Percentiles rank a stretch among this genome's conserved stretches.
phyloP scores from a whole-genome alignment of 2,113 vertebrate genomes.

The Dipodomys spectabilis region DNA sequence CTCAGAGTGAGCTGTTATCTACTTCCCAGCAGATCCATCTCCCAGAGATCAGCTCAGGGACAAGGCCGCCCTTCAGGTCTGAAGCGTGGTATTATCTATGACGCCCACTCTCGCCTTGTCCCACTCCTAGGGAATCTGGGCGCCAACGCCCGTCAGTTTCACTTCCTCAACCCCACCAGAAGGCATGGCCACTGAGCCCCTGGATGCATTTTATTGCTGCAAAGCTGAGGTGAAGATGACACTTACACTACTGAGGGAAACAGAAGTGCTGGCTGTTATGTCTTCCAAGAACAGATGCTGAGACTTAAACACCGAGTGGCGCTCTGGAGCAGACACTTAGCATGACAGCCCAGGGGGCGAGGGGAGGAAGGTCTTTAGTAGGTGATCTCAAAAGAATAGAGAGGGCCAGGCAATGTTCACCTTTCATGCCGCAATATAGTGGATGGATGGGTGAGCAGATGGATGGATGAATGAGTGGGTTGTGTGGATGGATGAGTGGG shows the following conservation, averaged over 20 bases:
- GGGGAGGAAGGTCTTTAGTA: too few species aligned
- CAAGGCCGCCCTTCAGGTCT: not conserved
- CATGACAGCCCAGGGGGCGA: not conserved
- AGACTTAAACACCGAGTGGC: not conserved
- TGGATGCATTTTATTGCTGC: not conserved
- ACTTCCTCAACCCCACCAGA: not conserved
- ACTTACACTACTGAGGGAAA: not conserved
- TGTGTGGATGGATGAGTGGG: too few species aligned
- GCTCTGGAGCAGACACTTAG: not conserved
- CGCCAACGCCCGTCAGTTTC: not conserved
- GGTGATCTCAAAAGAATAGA: too few species aligned
- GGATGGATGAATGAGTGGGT: too few species aligned
- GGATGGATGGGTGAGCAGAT: too few species aligned
- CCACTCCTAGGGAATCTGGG: not conserved
- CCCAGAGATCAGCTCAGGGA: too few species aligned
- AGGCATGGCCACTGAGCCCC: accelerated
- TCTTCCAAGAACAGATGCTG: not conserved
- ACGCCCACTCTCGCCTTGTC: not conserved
- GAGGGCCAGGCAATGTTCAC: not conserved
- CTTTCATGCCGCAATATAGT: not conserved
- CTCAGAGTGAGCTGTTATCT: too few species aligned
- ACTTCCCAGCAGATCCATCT: too few species aligned
- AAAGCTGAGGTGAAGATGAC: not conserved
- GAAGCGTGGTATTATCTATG: not conserved
- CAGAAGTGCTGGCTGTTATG: not conserved